Evolutionary conservation across 2,888 invertebrate genomes (phyloP), one percentile per base, ranked within the genome.

Genomic region (Netelia virgata): DNA sequence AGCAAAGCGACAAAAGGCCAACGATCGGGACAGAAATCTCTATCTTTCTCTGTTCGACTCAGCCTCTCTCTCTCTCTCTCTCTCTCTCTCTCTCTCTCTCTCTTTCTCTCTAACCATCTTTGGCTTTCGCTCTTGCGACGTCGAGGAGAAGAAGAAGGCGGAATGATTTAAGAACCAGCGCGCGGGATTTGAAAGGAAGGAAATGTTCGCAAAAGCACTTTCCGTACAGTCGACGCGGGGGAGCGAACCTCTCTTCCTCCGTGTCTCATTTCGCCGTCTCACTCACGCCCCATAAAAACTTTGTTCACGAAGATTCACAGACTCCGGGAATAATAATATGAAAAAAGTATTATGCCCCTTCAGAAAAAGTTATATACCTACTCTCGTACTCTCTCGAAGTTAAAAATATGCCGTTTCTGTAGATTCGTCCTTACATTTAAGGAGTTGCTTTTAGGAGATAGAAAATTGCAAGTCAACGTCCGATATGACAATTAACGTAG

Each of bases 151-250:
- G 72, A 57, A 61, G 75, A 70, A 76, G 55, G 55, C 55, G 23
- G 69, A 82, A 85, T 87, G 87, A 87, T 86, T 86, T 87, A 86
- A 85, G 83, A 72, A 75, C 36, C 36, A 36, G 36, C 63, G 80
- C 83, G 36, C 9, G n/a, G 70, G 70, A 78, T 70, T 78, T 63
- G 66, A 50, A 77, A 76, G 76, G 73, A 82, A 75, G 72, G 68
- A 79, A 86, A 86, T 74, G 63, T 78, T 83, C 84, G 28, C 59
- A 6, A 63, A 76, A 76, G 80, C 77, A 81, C 81, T 82, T 86
- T 84, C 76, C 78, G 66, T 70, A 50, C 9, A 84, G 72, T 84
- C 70, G 84, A 81, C 84, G 36, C 53, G 11, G 41, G 20, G 18
- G 28, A 9, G 53, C 53, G 36, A 70, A 36, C 36, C 36, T 70